phyloP scores from a whole-genome alignment of 2,888 invertebrate species.

The Monopis laevigella region DNA sequence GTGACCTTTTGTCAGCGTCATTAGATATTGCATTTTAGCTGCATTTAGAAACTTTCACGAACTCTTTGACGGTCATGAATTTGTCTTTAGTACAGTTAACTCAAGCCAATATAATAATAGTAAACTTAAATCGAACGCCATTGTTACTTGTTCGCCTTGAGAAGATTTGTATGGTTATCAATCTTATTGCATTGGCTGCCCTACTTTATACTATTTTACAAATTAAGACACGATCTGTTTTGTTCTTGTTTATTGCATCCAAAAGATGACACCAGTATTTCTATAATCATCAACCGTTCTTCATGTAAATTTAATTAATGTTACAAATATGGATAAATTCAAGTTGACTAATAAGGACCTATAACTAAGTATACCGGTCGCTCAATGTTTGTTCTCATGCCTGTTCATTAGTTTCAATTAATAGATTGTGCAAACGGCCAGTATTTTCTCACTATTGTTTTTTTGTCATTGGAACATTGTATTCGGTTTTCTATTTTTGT shows the following conservation, averaged over 20 bases:
- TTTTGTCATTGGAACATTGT: not conserved
- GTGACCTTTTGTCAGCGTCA: constrained; percentile 14
- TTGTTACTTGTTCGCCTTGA: not conserved
- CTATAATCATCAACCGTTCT: not conserved
- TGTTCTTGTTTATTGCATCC: not conserved
- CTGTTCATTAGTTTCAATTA: not conserved
- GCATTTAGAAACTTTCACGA: not conserved
- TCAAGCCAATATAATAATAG: too few relatives aligned
- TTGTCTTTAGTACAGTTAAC: too few relatives aligned
- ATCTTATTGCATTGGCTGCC: not conserved
- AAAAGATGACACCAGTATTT: not conserved
- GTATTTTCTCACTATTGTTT: not conserved
- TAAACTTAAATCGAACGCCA: too few relatives aligned
- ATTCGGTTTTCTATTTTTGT: not conserved
- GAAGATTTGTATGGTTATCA: not conserved
- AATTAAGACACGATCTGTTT: not conserved
- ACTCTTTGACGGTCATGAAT: not conserved
- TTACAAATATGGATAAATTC: constrained; percentile 4
- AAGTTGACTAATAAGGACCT: constrained; percentile 3
- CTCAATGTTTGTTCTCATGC: not conserved
- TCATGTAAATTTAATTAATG: not conserved
- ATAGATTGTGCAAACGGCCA: not conserved
- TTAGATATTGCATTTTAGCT: constrained; percentile 1
- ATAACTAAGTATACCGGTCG: not conserved
- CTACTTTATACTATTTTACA: not conserved